phyloP scores from a whole-genome alignment of 2,888 invertebrate genomes.

The Lepidonotus clava region DNA sequence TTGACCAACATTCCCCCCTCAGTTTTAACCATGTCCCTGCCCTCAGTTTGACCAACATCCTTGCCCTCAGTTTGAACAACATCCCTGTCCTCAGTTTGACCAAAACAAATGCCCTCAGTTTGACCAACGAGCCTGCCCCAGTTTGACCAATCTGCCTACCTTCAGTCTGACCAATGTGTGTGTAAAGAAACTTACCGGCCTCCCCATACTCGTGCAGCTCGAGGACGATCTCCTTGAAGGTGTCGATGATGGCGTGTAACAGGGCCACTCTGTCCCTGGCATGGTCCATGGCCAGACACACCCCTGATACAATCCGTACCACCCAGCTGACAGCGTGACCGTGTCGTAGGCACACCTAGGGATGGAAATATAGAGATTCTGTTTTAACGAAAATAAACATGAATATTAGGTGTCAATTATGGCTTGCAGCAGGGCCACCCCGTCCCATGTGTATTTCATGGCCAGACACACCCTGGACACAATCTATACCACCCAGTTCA shows the following conservation, averaged over 20 bases:
- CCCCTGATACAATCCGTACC: constrained; percentile 71
- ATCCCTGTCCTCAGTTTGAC: no score
- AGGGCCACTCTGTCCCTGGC: constrained; percentile 72
- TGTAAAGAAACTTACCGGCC: constrained; percentile 64
- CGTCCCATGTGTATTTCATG: constrained; percentile 73
- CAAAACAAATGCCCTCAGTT: no score
- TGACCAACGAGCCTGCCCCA: no score
- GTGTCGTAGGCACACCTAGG: constrained; percentile 79
- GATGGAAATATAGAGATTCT: no score
- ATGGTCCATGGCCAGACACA: constrained; percentile 73
- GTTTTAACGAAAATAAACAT: no score
- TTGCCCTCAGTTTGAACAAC: no score
- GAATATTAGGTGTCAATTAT: constrained; percentile 78
- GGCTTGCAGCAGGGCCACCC: constrained; percentile 72
- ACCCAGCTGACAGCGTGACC: constrained; percentile 73
- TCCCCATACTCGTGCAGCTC: constrained; percentile 77
- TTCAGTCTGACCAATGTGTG: neutral
- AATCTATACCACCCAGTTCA: constrained; percentile 74
- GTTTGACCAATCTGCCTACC: no score
- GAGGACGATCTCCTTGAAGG: constrained; percentile 76
- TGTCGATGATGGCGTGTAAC: constrained; percentile 76
- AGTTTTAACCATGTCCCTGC: no score
- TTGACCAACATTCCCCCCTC: no score
- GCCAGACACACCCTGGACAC: constrained; percentile 71
- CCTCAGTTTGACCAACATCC: no score